Evolutionary conservation across 2,113 vertebrate genomes (phyloP).

Genomic region (Peromyscus maniculatus): DNA sequence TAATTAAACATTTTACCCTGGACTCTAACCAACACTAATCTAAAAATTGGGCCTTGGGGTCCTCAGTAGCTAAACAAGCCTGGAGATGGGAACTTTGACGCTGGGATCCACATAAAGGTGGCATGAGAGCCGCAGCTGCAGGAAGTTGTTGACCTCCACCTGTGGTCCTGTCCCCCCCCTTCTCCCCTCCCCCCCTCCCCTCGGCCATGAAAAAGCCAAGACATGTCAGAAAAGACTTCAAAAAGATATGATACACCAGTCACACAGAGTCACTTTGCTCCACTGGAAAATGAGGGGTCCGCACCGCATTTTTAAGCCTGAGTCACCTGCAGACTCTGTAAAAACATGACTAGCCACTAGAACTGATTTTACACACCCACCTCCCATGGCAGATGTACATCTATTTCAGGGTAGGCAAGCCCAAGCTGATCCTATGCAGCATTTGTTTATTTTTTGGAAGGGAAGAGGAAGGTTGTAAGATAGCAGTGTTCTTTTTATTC

Average conservation of each 20-base stretch:
- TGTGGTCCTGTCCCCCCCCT: background rate
- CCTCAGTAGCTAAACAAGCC: no score
- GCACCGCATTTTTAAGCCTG: slow-evolving; percentile 19
- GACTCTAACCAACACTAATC: slow-evolving; percentile 19
- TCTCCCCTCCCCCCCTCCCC: no score
- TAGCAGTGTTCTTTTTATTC: background rate
- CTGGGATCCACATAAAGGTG: background rate
- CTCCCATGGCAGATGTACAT: background rate
- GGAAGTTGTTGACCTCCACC: background rate
- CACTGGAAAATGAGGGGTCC: background rate
- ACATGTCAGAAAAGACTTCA: background rate
- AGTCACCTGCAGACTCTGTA: background rate
- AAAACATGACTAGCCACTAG: background rate
- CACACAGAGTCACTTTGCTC: background rate
- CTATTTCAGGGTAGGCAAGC: background rate
- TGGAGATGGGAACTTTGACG: background rate
- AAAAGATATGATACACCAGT: background rate
- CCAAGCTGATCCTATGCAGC: background rate
- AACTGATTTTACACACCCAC: background rate
- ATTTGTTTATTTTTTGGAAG: background rate
- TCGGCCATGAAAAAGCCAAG: no score
- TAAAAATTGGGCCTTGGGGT: slow-evolving; percentile 38
- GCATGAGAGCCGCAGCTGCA: no score
- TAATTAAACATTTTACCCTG: slow-evolving; percentile 11
- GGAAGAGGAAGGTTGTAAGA: background rate